Percentiles rank a stretch among this genome's conserved stretches.
Conservation (phyloP, 2,113 vertebrate genomes). For the Callionymus lyra region DNA sequence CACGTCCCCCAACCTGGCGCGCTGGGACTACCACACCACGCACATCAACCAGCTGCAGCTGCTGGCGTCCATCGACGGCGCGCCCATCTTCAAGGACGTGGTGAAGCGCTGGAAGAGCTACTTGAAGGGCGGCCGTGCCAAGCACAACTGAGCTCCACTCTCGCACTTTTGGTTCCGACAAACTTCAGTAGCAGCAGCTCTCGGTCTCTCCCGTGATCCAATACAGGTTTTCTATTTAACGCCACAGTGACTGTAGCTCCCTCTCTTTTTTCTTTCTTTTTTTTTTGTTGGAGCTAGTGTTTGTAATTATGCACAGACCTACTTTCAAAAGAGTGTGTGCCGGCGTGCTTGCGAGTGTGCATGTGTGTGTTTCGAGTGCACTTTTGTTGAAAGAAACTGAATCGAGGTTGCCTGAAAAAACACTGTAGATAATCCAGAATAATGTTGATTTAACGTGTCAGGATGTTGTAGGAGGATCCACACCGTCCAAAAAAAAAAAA, state of each 20-base stretch:
- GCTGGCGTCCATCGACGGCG: slow-evolving; percentile 78
- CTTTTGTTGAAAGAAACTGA: too few species aligned
- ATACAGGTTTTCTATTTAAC: slow-evolving; percentile 40
- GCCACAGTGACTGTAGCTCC: slow-evolving; percentile 46
- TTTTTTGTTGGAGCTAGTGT: slow-evolving; percentile 31
- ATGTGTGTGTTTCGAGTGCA: not conserved
- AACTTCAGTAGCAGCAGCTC: slow-evolving; percentile 30
- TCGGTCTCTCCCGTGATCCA: slow-evolving; percentile 22
- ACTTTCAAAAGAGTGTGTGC: slow-evolving; percentile 37
- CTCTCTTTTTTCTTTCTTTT: too few species aligned
- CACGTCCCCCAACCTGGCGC: slow-evolving; percentile 89
- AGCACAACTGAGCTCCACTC: slow-evolving; percentile 98
- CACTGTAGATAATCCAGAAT: too few species aligned
- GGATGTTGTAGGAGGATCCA: too few species aligned
- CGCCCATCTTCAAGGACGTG: slow-evolving; percentile 87
- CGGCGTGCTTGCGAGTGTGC: slow-evolving; percentile 7
- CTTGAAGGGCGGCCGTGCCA: slow-evolving; percentile 85
- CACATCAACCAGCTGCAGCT: slow-evolving; percentile 99
- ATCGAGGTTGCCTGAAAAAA: too few species aligned
- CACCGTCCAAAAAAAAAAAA: too few species aligned
- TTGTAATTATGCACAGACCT: slow-evolving; percentile 59
- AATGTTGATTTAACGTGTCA: too few species aligned
- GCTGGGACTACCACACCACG: slow-evolving; percentile 98
- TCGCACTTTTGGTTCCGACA: slow-evolving; percentile 16
- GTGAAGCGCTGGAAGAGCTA: slow-evolving; percentile 92